These are phyloP conservation scores for Phoxinus phoxinus DNA, from an alignment of 2,113 vertebrate species.

Conservation along the genomic window DNA sequence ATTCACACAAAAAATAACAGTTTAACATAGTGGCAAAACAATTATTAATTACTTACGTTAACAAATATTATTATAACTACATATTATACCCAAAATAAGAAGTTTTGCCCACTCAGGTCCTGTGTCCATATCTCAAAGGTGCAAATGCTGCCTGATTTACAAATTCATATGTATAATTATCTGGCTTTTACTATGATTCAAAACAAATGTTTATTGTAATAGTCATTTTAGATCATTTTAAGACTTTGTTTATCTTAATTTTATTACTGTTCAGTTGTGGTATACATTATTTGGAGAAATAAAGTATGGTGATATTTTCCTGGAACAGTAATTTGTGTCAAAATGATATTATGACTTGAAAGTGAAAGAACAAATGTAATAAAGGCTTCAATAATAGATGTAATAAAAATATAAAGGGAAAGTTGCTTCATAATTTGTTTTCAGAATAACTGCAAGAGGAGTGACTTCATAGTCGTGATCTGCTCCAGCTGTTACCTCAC, in stretches of 20 bases:
- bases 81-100: neutral
- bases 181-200: neutral
- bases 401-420: neutral
- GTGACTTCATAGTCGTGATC: neutral
- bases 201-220: neutral
- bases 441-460: neutral
- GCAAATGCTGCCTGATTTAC: neutral
- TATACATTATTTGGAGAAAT: too few species aligned
- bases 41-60: neutral
- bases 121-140: too few species aligned
- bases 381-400: neutral
- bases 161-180: too few species aligned
- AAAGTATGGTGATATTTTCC: too few species aligned
- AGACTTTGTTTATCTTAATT: too few species aligned
- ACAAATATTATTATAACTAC: neutral
- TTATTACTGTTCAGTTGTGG: too few species aligned
- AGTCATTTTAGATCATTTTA: too few species aligned
- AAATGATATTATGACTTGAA: too few species aligned
- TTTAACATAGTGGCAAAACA: neutral
- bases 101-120: too few species aligned
- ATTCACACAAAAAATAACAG: neutral
- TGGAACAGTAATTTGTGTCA: too few species aligned
- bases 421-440: neutral
- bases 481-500: neutral
- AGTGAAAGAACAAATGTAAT: too few species aligned